Percentiles rank a stretch among this genome's conserved stretches.
phyloP scores from a whole-genome alignment of 2,797 vertebrate genomes.

The Coilia nasus region DNA sequence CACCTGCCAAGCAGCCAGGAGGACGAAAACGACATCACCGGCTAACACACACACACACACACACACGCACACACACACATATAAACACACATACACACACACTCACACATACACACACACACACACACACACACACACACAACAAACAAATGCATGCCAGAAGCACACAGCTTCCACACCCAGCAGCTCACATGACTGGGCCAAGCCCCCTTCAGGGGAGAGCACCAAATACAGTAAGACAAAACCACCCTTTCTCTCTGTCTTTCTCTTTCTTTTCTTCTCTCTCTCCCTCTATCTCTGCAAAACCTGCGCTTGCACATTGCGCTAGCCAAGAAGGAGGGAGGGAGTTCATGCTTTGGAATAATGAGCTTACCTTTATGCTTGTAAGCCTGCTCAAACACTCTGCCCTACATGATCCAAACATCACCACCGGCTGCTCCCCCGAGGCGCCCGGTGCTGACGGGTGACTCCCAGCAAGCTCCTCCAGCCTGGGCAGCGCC shows the following conservation, averaged over 20 bases:
- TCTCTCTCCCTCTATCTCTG: constrained; percentile 29
- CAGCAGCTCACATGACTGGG: constrained; percentile 51
- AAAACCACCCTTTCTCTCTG: constrained; percentile 6
- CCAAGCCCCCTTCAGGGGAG: constrained; percentile 38
- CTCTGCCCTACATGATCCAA: constrained; percentile 46
- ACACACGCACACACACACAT: constrained; percentile 1
- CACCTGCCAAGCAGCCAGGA: constrained; percentile 14
- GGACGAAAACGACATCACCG: neutral
- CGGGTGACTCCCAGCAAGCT: constrained; percentile 37
- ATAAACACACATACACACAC: neutral
- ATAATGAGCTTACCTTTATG: constrained; percentile 63
- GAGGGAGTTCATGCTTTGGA: constrained; percentile 56
- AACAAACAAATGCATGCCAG: constrained; percentile 10
- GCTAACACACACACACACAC: neutral
- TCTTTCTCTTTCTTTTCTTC: neutral
- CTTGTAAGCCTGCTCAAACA: constrained; percentile 55
- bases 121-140: neutral
- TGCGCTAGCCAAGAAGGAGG: constrained; percentile 33
- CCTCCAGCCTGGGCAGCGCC: neutral
- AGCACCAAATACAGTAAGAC: constrained; percentile 18
- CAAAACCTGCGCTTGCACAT: constrained; percentile 29
- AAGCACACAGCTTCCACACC: constrained; percentile 19
- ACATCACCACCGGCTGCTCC: constrained; percentile 36
- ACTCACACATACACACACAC: constrained; percentile 4
- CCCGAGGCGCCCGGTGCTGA: constrained; percentile 28